Percentiles rank a stretch among this genome's conserved stretches.
phyloP scores from a whole-genome alignment of 2,888 invertebrate genomes.

The Mythimna ferrago region DNA sequence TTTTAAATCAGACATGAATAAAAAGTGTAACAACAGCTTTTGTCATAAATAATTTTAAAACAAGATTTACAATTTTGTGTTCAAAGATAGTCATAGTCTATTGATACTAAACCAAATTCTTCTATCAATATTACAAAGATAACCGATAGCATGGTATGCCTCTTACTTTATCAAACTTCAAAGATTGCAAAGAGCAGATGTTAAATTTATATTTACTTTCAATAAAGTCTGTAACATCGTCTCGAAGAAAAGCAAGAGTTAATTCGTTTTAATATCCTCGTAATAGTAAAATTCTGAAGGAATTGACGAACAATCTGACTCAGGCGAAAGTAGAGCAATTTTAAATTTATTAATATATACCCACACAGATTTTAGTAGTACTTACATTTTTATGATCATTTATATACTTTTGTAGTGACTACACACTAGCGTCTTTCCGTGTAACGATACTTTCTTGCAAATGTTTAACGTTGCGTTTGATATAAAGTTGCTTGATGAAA shows the following conservation, averaged over 20 bases:
- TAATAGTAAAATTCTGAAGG: slow-evolving; percentile 36
- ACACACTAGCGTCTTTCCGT: background rate
- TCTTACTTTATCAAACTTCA: background rate
- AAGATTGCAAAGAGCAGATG: slow-evolving; percentile 2
- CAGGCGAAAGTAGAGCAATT: slow-evolving; percentile 28
- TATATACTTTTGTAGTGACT: background rate
- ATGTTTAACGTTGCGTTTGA: background rate
- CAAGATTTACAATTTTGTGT: too few species aligned
- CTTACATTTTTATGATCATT: slow-evolving; percentile 34
- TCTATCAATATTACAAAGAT: background rate
- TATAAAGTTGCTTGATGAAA: background rate
- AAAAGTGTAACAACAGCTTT: too few species aligned
- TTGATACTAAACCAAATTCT: too few species aligned
- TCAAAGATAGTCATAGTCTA: too few species aligned
- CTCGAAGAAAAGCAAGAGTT: slow-evolving; percentile 24
- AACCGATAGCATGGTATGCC: background rate
- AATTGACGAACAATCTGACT: slow-evolving; percentile 43
- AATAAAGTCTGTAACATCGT: slow-evolving; percentile 22
- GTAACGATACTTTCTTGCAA: background rate
- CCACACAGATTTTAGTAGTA: slow-evolving; percentile 29
- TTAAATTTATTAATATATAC: slow-evolving; percentile 36
- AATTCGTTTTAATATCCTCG: slow-evolving; percentile 32
- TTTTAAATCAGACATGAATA: too few species aligned
- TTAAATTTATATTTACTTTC: slow-evolving; percentile 10
- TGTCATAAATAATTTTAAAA: too few species aligned